Evolutionary conservation across 1,140 invertebrate genomes (phyloP), one percentile per base, ranked within the genome.

Genomic region (Notospermus geniculatus): DNA sequence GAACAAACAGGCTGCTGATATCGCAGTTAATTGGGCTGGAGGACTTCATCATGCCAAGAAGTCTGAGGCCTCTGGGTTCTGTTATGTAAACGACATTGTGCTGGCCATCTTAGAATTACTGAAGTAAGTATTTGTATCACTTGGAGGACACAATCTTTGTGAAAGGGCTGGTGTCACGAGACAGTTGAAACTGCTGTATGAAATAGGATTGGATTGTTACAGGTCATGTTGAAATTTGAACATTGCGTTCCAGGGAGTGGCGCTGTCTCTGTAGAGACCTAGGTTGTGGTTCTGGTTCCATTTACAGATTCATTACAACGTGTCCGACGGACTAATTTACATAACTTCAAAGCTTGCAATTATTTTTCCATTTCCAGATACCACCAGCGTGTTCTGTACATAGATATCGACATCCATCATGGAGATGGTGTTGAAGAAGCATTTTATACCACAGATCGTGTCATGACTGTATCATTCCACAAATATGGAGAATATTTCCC

Each of bases 1-100:
- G 17, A 83, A 83, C 61, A 82, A 82, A 41, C 67, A 82, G 74
- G 72, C 76, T 57, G 80, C 81, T 81, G 97, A 99, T 79, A 98
- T 99, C 67, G 97, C 95, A 13, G 92, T 99, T 22, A 99, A 99
- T 81, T 99, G 97, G 97, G 95, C 94, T 2, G 97, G 97, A 27
- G 97, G 97, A 0, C 81, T 99, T 9, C 97, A 99, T 86, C 97
- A 99, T 84, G 97, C 97, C 0, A 99, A 99, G 80, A 78, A 78
- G 61, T 78, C 69, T 74, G 32, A 98, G 84, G 95, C 96, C 0
- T 97, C 93, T 17, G 93, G 93, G 22, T 98, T 98, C 75, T 98
- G 95, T 80, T 98, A 97, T 76, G 92, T 97, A 0, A 99, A 99
- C 76, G 97, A 99, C 79, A 99, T 99, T 70, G 97, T 98, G 0